Evolutionary conservation across 92 coral and sea anemone genomes (phyloP), one percentile per base, ranked within the genome.

Genomic region (Actinostola sp.): DNA sequence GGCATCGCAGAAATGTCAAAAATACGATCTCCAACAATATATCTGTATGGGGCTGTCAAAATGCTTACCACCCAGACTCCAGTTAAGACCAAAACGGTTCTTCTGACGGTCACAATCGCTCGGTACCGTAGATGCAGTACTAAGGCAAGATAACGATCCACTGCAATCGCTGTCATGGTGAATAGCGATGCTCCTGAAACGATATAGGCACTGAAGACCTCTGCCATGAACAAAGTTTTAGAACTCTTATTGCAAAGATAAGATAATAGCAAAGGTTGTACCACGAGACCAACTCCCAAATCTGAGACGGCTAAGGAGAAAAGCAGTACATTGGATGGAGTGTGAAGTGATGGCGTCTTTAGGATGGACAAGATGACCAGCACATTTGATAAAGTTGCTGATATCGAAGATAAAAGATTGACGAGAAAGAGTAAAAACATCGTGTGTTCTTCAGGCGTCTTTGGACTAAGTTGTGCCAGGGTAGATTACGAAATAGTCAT

Each of bases 71-170:
- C 23, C 58, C 58, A 67, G 0, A 67, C 31, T 8, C n/a, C 21
- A 27, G 16, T 10, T 9, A 48, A 10, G 6, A 49, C 15, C 13
- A 29, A 28, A 9, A 29, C 13, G 14, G 60, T 31, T 3, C 72
- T 36, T 49, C 48, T 67, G 41, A 13, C 38, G 1, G 72, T 49
- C 11, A 67, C 72, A 14, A 23, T 16, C 14, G 19, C 8, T 67
- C 30, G 72, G 72, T 67, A 67, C 17, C 44, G 29, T 32, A 67
- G 53, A 29, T 49, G 72, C 29, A 67, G 29, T 4, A 17, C 17
- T 25, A 67, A 21, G 29, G 72, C 60, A 67, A 67, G 72, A 32
- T 27, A 67, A 17, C 72, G 53, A 24, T 67, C 72, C 43, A 67
- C 35, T 2, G 61, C 48, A 16, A 67, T 31, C 9, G 58, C 72